Base-by-base conservation (phyloP, 2,797 vertebrate species). In the Poeciliopsis presidionis region DNA sequence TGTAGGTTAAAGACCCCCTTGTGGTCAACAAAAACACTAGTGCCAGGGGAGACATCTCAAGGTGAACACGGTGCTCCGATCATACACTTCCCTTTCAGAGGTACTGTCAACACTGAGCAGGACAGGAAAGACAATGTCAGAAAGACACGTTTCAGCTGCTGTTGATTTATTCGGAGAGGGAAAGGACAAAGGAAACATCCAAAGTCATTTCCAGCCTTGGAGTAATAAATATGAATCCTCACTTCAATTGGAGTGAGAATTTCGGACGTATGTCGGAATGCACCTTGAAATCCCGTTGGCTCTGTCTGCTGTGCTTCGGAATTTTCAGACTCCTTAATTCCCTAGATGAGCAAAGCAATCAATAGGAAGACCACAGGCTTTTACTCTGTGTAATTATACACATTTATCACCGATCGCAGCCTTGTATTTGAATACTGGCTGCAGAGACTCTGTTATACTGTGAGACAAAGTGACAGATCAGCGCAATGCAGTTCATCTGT, bases 1-100 rank as follows among this genome's bases (percentile, higher is more conserved):
- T 95, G 93, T 94, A 95, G 94, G 94, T 95, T 95, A 95, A 94
- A 94, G 93, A 94, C 92, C 93, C 93, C 92, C 93, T 86, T 39
- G 91, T 89, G 92, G 91, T 91, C 55, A 41, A 93, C 91, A 92
- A 91, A 91, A 82, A 92, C 91, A 51, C 86, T 76, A 39, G 90
- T 86, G 91, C 86, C 90, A 72, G 85, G 91, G 90, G 91, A 91
- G 85, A 90, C 91, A 81, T 92, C 88, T 93, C 93, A 94, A 94
- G 92, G 93, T 94, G 91, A 93, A 89, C 80, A 75, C 76, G 1
- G 61, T 51, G 73, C 75, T 88, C 80, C 30, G 59, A 88, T 84
- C 39, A 30, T 49, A 77, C 71, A 33, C 74, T 53, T 61, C 69
- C 81, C 59, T 28, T 82, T 84, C 71, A 77, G 79, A 76, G 74